Evolutionary conservation across 2,797 vertebrate genomes (phyloP), one percentile per base, ranked within the genome.

Genomic region (Poecilia velifera): DNA sequence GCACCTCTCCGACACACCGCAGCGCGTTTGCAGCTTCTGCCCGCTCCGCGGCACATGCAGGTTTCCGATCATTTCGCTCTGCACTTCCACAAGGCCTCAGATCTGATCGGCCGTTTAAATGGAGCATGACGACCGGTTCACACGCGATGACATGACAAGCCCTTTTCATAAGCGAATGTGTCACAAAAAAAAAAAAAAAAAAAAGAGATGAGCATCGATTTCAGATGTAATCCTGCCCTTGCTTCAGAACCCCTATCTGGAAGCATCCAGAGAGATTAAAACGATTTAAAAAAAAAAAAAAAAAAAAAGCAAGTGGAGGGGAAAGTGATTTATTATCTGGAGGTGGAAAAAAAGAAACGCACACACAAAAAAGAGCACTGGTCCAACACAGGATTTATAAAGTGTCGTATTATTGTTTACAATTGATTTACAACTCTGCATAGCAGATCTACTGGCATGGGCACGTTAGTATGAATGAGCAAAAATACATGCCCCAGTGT

Each of bases 181-280:
- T 84, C 76, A 75, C 72, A 82, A 31, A 31, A 36, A 74, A 77
- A 36, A 74, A 77, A 75, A 82, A 31, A 31, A 36, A 74, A 77
- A 36, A 74, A 77, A 75, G 74, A 84, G 75, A 86, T 75, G 77
- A 77, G 74, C n/a, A 90, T 82, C 77, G 90, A 90, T 90, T 91
- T 90, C 78, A 89, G 84, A 87, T 79, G 66, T 39, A 64, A 82
- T 79, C 76, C 20, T 41, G 3, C 72, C 9, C 43, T 84, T 51
- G 39, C 62, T 16, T n/a, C 1, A 39, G 20, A 39, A 77, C 76
- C 3, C 31, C 74, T 22, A 76, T 78, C 43, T 79, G 36, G 74
- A 71, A 70, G 70, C 8, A 18, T 75, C 22, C 18, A 28, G 80
- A 72, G 66, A 79, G 77, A 79, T 72, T 70, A 70, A 70, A 25